phyloP scores from a whole-genome alignment of 2,797 vertebrate species.

The Percopsis omiscomaycus region DNA sequence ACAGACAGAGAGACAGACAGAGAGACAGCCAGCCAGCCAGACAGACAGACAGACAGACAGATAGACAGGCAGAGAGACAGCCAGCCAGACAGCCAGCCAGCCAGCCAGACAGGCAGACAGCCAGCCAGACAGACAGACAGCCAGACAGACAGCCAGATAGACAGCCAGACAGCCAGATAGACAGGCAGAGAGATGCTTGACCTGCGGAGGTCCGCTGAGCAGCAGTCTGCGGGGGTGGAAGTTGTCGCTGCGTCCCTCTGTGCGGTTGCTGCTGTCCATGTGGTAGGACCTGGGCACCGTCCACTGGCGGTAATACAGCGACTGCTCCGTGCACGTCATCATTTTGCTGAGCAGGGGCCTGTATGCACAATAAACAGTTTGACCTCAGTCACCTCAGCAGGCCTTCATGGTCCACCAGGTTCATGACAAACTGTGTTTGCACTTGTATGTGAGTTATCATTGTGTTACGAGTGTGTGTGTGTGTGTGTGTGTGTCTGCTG shows the following conservation, averaged over 20 bases:
- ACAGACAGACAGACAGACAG: background rate
- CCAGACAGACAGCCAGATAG: constrained; percentile 38
- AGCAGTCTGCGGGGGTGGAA: constrained; percentile 94
- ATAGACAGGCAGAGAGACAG: background rate
- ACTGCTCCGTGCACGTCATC: constrained; percentile 98
- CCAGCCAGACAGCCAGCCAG: too few species aligned
- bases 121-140: constrained; percentile 9
- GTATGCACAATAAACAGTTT: background rate
- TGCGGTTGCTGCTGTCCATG: constrained; percentile 91
- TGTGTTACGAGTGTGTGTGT: background rate
- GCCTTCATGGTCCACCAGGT: too few species aligned
- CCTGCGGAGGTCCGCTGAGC: constrained; percentile 97
- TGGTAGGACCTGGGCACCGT: constrained; percentile 88
- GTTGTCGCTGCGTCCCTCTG: constrained; percentile 86
- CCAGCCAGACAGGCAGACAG: too few species aligned
- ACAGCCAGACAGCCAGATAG: background rate
- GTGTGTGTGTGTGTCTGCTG: background rate
- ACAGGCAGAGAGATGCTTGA: constrained; percentile 34
- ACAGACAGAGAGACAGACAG: too few species aligned
- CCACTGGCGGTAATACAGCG: constrained; percentile 97
- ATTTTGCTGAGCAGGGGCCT: constrained; percentile 92
- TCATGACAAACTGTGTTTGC: too few species aligned
- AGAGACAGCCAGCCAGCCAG: constrained; percentile 38
- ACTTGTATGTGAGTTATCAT: too few species aligned
- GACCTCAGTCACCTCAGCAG: too few species aligned